phyloP scores from a whole-genome alignment of 2,113 vertebrate species.

The Megaleporinus macrocephalus region DNA sequence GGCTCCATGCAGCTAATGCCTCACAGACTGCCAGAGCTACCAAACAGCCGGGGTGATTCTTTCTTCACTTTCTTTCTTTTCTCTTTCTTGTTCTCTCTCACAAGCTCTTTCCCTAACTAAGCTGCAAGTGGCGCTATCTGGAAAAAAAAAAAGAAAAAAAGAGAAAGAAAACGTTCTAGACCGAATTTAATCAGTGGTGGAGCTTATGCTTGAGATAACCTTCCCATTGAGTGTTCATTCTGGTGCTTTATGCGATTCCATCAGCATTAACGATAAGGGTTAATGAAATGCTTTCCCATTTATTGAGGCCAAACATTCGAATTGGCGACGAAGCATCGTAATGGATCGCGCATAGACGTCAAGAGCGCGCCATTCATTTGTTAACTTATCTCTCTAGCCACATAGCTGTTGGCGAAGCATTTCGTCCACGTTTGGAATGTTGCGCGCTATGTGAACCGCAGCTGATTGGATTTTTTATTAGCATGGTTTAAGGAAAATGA shows the following conservation, averaged over 20 bases:
- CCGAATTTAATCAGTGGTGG: slow-evolving; percentile 25
- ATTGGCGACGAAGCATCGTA: slow-evolving; percentile 21
- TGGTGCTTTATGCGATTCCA: slow-evolving; percentile 50
- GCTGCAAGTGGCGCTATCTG: background rate
- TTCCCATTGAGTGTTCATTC: slow-evolving; percentile 35
- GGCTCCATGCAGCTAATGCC: slow-evolving; percentile 42
- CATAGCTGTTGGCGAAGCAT: slow-evolving; percentile 1
- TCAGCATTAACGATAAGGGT: slow-evolving; percentile 52
- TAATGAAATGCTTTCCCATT: slow-evolving; percentile 51
- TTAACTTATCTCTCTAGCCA: slow-evolving; percentile 31
- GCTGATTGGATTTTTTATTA: slow-evolving; percentile 78
- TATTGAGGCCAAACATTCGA: slow-evolving; percentile 38
- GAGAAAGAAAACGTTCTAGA: slow-evolving; percentile 28
- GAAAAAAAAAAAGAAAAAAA: too few relatives aligned
- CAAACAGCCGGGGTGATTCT: slow-evolving; percentile 13
- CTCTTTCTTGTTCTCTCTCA: slow-evolving; percentile 5
- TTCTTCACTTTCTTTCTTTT: background rate
- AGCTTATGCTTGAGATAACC: slow-evolving; percentile 44
- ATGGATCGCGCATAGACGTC: slow-evolving; percentile 35
- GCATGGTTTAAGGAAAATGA: slow-evolving; percentile 35
- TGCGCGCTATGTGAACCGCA: slow-evolving; percentile 61
- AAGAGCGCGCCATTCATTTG: slow-evolving; percentile 28
- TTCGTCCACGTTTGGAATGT: slow-evolving; percentile 27
- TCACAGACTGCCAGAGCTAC: slow-evolving; percentile 41
- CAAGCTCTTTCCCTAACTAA: slow-evolving; percentile 14